Conservation (phyloP, 2,888 invertebrate species). For the Lithophane leautieri region DNA sequence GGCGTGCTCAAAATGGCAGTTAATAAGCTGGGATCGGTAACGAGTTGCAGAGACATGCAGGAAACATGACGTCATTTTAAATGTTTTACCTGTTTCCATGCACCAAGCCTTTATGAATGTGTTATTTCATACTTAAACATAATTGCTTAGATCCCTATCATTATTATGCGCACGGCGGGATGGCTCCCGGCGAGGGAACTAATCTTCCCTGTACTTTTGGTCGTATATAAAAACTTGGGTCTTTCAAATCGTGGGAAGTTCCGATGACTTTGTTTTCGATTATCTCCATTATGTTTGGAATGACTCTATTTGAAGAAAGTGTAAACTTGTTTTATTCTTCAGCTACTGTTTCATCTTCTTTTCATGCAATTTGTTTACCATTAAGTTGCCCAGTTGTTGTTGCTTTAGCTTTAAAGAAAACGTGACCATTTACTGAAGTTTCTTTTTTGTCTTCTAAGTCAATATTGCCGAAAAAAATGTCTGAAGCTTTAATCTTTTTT, state of each 20-base stretch:
- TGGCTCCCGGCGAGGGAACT: conserved; percentile 83
- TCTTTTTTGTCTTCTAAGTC: conserved; percentile 38
- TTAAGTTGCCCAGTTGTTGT: conserved; percentile 41
- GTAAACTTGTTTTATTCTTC: conserved; percentile 53
- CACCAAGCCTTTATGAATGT: conserved; percentile 77
- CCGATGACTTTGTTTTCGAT: conserved; percentile 72
- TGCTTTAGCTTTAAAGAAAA: conserved; percentile 36
- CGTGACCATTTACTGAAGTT: conserved; percentile 50
- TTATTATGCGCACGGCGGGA: conserved; percentile 81
- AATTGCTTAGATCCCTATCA: conserved; percentile 87
- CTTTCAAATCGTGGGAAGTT: conserved; percentile 80
- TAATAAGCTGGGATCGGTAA: conserved; percentile 34
- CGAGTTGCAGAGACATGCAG: conserved; percentile 49
- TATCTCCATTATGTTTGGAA: conserved; percentile 76
- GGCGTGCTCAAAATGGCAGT: conserved; percentile 19
- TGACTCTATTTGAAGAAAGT: conserved; percentile 76
- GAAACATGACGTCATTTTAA: conserved; percentile 75
- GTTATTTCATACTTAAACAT: conserved; percentile 79
- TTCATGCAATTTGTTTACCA: conserved; percentile 58
- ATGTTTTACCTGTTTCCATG: conserved; percentile 75
- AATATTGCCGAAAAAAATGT: conserved; percentile 11
- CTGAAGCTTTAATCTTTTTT: conserved; percentile 1
- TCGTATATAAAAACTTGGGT: conserved; percentile 73
- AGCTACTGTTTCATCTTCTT: conserved; percentile 48
- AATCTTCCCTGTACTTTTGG: conserved; percentile 74